Evolutionary conservation across 1,140 invertebrate genomes (phyloP).

Genomic region (Eriosoma lanigerum): DNA sequence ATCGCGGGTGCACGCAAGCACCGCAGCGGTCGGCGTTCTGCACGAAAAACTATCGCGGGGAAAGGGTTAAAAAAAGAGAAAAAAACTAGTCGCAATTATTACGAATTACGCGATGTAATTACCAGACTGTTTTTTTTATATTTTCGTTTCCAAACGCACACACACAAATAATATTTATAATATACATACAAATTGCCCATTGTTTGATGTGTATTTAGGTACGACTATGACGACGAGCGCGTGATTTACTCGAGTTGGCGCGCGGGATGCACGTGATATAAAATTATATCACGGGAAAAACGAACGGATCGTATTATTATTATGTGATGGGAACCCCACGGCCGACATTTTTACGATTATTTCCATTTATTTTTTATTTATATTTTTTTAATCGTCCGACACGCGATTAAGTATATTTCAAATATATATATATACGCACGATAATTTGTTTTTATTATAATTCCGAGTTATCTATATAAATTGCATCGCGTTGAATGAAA

Average conservation of each 20-base stretch:
- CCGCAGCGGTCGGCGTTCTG: slow-evolving; percentile 5
- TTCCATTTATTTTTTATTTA: not conserved
- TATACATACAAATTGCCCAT: slow-evolving; percentile 12
- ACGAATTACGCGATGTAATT: slow-evolving; percentile 31
- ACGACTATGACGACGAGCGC: not conserved
- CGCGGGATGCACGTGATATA: slow-evolving; percentile 34
- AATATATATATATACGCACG: not conserved
- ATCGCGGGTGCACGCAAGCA: not conserved
- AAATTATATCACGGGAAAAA: not conserved
- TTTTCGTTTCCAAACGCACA: not conserved
- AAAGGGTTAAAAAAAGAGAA: no score
- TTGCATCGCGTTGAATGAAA: slow-evolving; percentile 2
- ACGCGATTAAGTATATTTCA: slow-evolving; percentile 13
- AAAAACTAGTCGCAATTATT: slow-evolving; percentile 12
- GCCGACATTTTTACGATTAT: slow-evolving; percentile 28
- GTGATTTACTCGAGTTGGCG: slow-evolving; percentile 25
- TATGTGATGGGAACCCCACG: slow-evolving; percentile 23
- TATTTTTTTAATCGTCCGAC: slow-evolving; percentile 38
- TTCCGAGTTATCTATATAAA: not conserved
- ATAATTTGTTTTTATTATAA: slow-evolving; percentile 10
- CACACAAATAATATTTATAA: not conserved
- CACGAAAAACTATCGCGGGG: not conserved
- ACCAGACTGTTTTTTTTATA: slow-evolving; percentile 2
- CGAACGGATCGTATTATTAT: not conserved
- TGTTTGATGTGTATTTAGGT: not conserved